phyloP scores from a whole-genome alignment of 2,113 vertebrate species.

The Gobio gobio region DNA sequence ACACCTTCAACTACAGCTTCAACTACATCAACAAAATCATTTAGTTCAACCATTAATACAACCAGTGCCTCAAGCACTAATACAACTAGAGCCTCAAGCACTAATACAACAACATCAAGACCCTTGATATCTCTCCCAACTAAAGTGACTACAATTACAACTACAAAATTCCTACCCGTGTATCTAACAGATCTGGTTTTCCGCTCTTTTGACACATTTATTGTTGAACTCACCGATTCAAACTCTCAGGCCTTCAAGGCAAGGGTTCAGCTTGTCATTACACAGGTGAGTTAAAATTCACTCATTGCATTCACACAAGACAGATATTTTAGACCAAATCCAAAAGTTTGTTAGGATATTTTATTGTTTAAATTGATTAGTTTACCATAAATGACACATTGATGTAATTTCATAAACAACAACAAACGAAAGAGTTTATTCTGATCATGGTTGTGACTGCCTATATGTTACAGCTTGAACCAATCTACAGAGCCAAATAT shows the following conservation, averaged over 20 bases:
- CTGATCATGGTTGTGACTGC: neutral
- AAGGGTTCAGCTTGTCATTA: neutral
- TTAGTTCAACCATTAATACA: too few species aligned
- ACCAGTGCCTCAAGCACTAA: too few species aligned
- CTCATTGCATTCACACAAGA: too few species aligned
- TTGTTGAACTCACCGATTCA: neutral
- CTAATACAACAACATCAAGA: neutral
- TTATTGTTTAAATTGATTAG: neutral
- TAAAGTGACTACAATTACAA: neutral
- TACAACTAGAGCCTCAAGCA: too few species aligned
- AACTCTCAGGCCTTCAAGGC: neutral
- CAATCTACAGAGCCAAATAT: neutral
- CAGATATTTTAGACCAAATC: neutral
- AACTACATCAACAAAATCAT: too few species aligned
- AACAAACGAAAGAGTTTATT: neutral
- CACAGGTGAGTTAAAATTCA: neutral
- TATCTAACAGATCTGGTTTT: neutral
- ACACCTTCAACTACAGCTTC: neutral
- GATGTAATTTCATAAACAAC: too few species aligned
- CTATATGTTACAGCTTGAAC: neutral
- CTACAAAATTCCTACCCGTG: rapidly evolving
- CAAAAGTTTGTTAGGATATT: neutral
- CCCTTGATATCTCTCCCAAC: neutral
- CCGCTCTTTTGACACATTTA: neutral
- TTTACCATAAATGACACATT: neutral